These are phyloP conservation scores for Vanessa atalanta DNA, from an alignment of 1,140 invertebrate species.

Conservation along the genomic window DNA sequence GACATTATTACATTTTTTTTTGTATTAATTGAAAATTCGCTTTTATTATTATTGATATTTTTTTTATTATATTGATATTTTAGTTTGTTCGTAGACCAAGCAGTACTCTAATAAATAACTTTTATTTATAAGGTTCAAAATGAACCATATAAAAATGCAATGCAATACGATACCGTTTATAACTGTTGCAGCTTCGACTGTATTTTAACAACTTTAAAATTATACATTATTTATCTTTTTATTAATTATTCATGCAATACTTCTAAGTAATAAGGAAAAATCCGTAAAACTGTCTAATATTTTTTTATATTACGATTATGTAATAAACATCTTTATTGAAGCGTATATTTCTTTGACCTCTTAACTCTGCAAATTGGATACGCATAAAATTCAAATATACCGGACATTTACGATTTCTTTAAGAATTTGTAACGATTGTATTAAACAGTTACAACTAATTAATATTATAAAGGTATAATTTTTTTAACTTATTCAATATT, in stretches of 20 bases:
- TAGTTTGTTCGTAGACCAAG: too few relatives aligned
- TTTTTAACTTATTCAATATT: not conserved
- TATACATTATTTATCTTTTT: not conserved
- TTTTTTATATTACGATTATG: slow-evolving; percentile 18
- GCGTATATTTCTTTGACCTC: slow-evolving; percentile 31
- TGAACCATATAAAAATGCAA: too few relatives aligned
- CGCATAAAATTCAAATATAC: slow-evolving; percentile 19
- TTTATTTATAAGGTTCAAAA: too few relatives aligned
- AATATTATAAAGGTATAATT: not conserved
- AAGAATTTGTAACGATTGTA: slow-evolving; percentile 11
- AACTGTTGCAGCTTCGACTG: too few relatives aligned
- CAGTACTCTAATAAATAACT: too few relatives aligned
- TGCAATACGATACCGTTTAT: too few relatives aligned
- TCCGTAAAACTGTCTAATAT: slow-evolving; percentile 21
- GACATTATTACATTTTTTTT: too few relatives aligned
- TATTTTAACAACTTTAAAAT: too few relatives aligned
- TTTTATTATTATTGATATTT: too few relatives aligned
- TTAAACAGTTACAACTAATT: slow-evolving; percentile 19
- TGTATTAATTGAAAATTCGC: too few relatives aligned
- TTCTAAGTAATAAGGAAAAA: slow-evolving; percentile 15
- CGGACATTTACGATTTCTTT: slow-evolving; percentile 29
- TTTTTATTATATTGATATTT: too few relatives aligned
- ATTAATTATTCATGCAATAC: slow-evolving; percentile 9
- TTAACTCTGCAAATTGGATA: slow-evolving; percentile 31
- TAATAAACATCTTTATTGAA: slow-evolving; percentile 29